phyloP scores from a whole-genome alignment of 2,113 vertebrate genomes.

The Calyptommatus sinebrachiatus region DNA sequence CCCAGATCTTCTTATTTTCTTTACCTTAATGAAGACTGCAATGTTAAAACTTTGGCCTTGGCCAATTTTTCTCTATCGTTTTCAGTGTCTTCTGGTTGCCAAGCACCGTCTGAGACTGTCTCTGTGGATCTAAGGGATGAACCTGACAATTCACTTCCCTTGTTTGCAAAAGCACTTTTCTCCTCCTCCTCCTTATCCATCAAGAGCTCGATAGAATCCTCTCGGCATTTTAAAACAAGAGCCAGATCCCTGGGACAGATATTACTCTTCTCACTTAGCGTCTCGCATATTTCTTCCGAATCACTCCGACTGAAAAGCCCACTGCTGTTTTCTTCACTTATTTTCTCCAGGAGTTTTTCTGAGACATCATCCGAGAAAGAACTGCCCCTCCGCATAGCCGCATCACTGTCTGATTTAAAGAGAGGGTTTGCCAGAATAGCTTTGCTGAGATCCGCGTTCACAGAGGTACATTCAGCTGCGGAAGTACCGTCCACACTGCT shows the following conservation, averaged over 20 bases:
- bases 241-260: conserved; percentile 55
- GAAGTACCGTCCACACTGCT: conserved; percentile 51
- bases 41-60: conserved; percentile 75
- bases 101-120: conserved; percentile 64
- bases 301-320: conserved; percentile 67
- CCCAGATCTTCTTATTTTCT: conserved; percentile 28
- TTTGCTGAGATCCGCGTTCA: conserved; percentile 70
- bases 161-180: conserved; percentile 59
- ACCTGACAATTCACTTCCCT: conserved; percentile 62
- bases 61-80: conserved; percentile 74
- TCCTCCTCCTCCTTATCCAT: conserved; percentile 65
- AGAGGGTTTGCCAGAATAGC: conserved; percentile 77
- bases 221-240: conserved; percentile 54
- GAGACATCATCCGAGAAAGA: conserved; percentile 69
- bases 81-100: conserved; percentile 69
- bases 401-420: conserved; percentile 73
- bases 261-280: conserved; percentile 60
- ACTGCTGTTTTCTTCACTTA: conserved; percentile 71
- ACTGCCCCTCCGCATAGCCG: conserved; percentile 68
- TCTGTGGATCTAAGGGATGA: conserved; percentile 68
- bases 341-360: conserved; percentile 74
- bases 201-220: conserved; percentile 61
- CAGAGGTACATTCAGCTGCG: conserved; percentile 62
- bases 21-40: conserved; percentile 73
- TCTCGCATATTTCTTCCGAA: conserved; percentile 66